Percentiles rank a stretch among this genome's conserved stretches.
Conservation (phyloP, 1,140 invertebrate genomes). For the Aphidius ervi region DNA sequence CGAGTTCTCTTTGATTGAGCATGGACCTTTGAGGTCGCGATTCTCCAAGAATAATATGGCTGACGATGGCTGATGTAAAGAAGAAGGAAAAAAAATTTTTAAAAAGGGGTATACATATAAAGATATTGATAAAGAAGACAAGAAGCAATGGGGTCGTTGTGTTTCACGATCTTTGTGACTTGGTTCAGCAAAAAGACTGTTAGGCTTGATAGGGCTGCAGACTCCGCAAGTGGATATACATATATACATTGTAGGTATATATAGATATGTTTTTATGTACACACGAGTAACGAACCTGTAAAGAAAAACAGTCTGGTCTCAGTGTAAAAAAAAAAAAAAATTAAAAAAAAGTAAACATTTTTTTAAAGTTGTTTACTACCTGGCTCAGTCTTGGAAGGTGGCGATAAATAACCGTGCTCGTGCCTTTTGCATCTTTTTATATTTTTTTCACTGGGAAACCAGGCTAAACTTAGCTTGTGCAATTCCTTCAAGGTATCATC, state of each 20-base stretch:
- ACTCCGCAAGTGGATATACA: background rate
- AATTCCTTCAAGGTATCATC: no score
- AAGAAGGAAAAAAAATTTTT: no score
- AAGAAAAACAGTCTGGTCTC: conserved; percentile 16
- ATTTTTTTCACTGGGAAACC: background rate
- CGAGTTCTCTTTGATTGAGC: conserved; percentile 10
- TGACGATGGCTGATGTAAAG: no score
- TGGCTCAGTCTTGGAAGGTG: conserved; percentile 15
- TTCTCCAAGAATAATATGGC: background rate
- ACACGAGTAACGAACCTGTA: background rate
- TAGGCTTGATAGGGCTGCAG: no score
- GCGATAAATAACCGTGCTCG: conserved; percentile 23
- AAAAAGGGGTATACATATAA: no score
- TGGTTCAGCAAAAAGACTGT: no score
- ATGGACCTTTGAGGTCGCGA: conserved; percentile 9
- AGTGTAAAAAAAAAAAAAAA: background rate
- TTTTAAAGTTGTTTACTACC: conserved; percentile 15
- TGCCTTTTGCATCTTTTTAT: conserved; percentile 14
- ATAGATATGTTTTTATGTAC: no score
- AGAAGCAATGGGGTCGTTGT: conserved; percentile 5
- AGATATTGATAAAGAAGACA: background rate
- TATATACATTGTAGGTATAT: no score
- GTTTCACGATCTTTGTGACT: background rate
- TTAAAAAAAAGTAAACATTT: background rate
- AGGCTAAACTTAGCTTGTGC: conserved; percentile 4